These are phyloP conservation scores for Ormyrus thymus DNA, from an alignment of 2,888 invertebrate genomes.

Conservation along the genomic window DNA sequence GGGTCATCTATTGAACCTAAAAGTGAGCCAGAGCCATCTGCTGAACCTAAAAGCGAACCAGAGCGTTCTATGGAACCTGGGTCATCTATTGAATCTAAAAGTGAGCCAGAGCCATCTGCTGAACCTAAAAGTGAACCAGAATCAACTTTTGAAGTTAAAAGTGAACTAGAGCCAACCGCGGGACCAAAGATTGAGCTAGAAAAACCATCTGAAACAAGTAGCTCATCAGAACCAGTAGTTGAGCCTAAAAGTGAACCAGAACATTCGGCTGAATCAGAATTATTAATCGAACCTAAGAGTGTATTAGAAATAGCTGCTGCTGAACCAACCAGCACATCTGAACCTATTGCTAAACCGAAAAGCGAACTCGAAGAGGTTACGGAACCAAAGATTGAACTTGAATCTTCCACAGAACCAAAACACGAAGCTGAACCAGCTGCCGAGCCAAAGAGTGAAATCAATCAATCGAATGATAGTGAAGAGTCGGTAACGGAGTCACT, in stretches of 20 bases:
- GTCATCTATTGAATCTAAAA: conserved; percentile 58
- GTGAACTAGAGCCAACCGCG: conserved; percentile 60
- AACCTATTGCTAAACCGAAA: conserved; percentile 63
- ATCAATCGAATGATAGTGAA: too few species aligned
- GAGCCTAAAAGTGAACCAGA: conserved; percentile 67
- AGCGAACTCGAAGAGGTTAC: conserved; percentile 62
- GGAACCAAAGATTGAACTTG: conserved; percentile 44
- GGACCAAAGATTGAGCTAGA: conserved; percentile 60
- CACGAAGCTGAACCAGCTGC: conserved; percentile 58
- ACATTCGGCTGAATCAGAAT: conserved; percentile 58
- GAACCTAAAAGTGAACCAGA: conserved; percentile 62
- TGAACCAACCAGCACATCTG: conserved; percentile 66
- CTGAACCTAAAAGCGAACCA: conserved; percentile 58
- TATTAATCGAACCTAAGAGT: neutral
- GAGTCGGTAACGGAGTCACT: conserved; percentile 60
- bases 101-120: conserved; percentile 62
- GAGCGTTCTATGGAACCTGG: conserved; percentile 41
- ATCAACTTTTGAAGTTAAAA: conserved; percentile 50
- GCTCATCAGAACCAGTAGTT: conserved; percentile 58
- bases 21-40: conserved; percentile 17
- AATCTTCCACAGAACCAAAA: conserved; percentile 59
- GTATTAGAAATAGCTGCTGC: conserved; percentile 58
- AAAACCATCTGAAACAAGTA: conserved; percentile 59
- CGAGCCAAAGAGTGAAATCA: conserved; percentile 57
- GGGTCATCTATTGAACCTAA: conserved; percentile 39